Evolutionary conservation across 2,888 invertebrate genomes (phyloP).

Genomic region (Dolichopus griseipennis): DNA sequence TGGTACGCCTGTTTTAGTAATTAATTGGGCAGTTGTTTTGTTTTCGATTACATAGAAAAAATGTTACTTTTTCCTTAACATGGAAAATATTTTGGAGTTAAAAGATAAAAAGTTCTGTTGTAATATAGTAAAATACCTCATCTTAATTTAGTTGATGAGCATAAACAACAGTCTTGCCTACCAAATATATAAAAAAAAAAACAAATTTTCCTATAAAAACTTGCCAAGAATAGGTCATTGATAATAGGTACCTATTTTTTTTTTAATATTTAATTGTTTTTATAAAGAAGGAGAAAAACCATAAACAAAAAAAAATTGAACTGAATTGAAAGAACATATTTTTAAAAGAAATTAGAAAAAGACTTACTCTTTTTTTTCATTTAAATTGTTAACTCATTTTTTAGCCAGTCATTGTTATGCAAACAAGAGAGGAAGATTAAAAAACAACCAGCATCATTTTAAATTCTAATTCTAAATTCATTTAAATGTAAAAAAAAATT

Average conservation of each 20-base stretch:
- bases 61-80: neutral
- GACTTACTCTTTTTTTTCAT: neutral
- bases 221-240: neutral
- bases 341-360: neutral
- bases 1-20: slow-evolving; percentile 18
- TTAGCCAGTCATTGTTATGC: slow-evolving; percentile 8
- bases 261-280: neutral
- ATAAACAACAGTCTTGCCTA: neutral
- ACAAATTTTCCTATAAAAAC: neutral
- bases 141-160: neutral
- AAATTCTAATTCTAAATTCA: too few species aligned
- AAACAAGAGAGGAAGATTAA: neutral
- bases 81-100: neutral
- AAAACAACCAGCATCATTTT: neutral
- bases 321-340: neutral
- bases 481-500: neutral
- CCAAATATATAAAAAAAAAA: neutral
- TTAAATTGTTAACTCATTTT: neutral
- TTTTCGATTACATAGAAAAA: slow-evolving; percentile 4
- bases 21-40: slow-evolving; percentile 18
- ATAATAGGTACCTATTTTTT: neutral
- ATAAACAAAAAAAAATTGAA: too few species aligned
- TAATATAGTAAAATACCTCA: neutral
- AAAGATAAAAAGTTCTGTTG: neutral
- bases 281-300: neutral